Evolutionary conservation across 1,140 invertebrate genomes (phyloP), one percentile per base, ranked within the genome.

Genomic region (Wasmannia auropunctata): DNA sequence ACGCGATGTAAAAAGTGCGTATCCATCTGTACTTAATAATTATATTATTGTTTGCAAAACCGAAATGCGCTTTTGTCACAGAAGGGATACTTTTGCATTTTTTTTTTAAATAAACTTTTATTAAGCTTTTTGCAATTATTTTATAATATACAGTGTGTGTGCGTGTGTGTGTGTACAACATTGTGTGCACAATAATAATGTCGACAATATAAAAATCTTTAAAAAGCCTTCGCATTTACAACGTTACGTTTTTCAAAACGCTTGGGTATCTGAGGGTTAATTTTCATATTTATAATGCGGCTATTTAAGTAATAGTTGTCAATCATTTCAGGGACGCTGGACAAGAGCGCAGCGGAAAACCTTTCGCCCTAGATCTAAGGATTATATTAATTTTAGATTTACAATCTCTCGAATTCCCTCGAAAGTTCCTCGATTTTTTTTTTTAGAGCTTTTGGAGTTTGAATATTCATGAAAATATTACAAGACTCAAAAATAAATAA

Each of bases 91-190:
- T 70, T 49, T 49, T 60, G 25, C 7, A 31, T n/a, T 63, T 63
- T 6, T 63, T 63, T 6, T 60, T 43, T 14, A 72, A 86, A 74
- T 62, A 84, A 43, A 37, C 37, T 56, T 65, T 28, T 62, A 51
- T 60, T 22, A 79, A 86, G 22, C n/a, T 56, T 40, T 67, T 81
- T 40, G 16, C 40, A 49, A 76, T 85, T 46, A 51, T 79, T 65
- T 58, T 46, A 19, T 46, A 62, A 60, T 81, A 62, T 46, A 69
- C 34, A 43, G 7, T 51, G 16, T 62, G 28, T 69, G n/a, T n/a
- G n/a, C n/a, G n/a, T n/a, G n/a, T n/a, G n/a, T n/a, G n/a, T n/a
- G n/a, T n/a, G n/a, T n/a, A n/a, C n/a, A n/a, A n/a, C n/a, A n/a
- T n/a, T n/a, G n/a, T n/a, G n/a, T n/a, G n/a, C n/a, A 37, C 31